Base-by-base conservation (phyloP, 2,888 invertebrate genomes). In the Leucoptera coffeella region DNA sequence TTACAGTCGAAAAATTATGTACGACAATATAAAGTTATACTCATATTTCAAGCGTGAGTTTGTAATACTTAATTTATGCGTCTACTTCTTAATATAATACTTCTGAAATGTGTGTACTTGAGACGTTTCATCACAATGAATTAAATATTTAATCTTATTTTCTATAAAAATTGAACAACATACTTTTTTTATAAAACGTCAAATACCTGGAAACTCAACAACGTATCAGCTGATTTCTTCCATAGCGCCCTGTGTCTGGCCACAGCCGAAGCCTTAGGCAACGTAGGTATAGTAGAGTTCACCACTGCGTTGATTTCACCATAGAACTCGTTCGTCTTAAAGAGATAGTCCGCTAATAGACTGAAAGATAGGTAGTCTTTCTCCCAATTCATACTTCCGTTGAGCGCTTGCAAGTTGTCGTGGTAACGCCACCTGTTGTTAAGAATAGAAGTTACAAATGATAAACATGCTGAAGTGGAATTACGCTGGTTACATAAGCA, bases 371-470 rank as follows among this genome's bases (percentile, higher is more conserved):
- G 39, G 35, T 61, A 59, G 35, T 72, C 67, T 30, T 64, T 53
- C 30, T 72, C 65, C 72, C 72, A 72, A 41, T 64, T 65, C 71
- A 72, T 72, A 32, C 69, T 71, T 30, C 71, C 71, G 46, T 69
- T 69, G 2, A 72, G 24, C 0, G 64, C 56, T 50, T 72, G 71
- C 0, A 69, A 45, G 35, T 72, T 72, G 41, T 72, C 71, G 32
- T 62, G 56, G 49, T 69, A 72, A 9, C 64, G 65, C 71, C 71
- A 72, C 57, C 72, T 72, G 30, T n/a, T n/a, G n/a, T n/a, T n/a
- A n/a, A n/a, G n/a, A n/a, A n/a, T n/a, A n/a, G n/a, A n/a, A n/a
- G n/a, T n/a, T n/a, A n/a, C n/a, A n/a, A n/a, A n/a, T n/a, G n/a
- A n/a, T n/a, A n/a, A n/a, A n/a, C n/a, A n/a, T n/a, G n/a, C n/a